Percentiles rank a stretch among this genome's conserved stretches.
phyloP scores from a whole-genome alignment of 2,888 invertebrate species.

The Criorhina ranunculi region DNA sequence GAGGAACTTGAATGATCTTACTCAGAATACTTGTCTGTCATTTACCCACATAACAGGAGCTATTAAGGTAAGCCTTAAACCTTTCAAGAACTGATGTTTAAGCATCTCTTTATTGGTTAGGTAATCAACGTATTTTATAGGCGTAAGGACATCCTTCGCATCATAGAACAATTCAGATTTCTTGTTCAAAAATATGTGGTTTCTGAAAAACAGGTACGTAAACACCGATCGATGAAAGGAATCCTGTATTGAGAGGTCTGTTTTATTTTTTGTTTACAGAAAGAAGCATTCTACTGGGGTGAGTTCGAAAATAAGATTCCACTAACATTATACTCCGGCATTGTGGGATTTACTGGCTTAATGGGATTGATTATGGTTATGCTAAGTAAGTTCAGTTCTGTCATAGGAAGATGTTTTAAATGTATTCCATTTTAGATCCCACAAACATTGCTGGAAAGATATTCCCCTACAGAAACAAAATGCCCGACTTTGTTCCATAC shows the following conservation, averaged over 20 bases:
- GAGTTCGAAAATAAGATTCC: slow-evolving; percentile 76
- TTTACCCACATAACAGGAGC: slow-evolving; percentile 74
- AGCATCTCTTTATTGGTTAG: slow-evolving; percentile 40
- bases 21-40: slow-evolving; percentile 77
- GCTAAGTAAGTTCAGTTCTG: slow-evolving; percentile 63
- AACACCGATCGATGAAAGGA: neutral
- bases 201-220: slow-evolving; percentile 46
- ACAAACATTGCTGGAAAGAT: slow-evolving; percentile 76
- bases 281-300: slow-evolving; percentile 66
- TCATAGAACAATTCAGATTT: slow-evolving; percentile 59
- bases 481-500: slow-evolving; percentile 78
- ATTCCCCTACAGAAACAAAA: slow-evolving; percentile 79
- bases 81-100: neutral
- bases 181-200: slow-evolving; percentile 76
- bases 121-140: slow-evolving; percentile 76
- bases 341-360: slow-evolving; percentile 74
- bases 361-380: slow-evolving; percentile 71
- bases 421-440: slow-evolving; percentile 76
- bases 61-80: too few species aligned
- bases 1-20: slow-evolving; percentile 71
- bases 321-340: slow-evolving; percentile 56
- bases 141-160: slow-evolving; percentile 63
- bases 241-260: too few species aligned
- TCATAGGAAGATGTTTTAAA: neutral
- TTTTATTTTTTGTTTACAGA: slow-evolving; percentile 55